These are phyloP conservation scores for Emys orbicularis DNA, from an alignment of 2,797 vertebrate species.

Conservation along the genomic window DNA sequence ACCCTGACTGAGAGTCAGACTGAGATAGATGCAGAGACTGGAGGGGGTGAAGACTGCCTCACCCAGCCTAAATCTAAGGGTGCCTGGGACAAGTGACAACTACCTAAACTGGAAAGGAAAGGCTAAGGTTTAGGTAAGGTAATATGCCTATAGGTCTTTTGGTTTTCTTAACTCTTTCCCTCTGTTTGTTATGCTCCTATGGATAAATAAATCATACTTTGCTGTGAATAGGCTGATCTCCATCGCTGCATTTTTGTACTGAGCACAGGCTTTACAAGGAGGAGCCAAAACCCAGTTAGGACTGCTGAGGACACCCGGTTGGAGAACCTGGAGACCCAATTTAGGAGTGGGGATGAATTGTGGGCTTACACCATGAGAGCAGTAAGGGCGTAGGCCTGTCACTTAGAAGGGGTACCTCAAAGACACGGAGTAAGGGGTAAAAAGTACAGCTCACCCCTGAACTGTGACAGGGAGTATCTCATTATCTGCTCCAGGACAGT, in stretches of 20 bases:
- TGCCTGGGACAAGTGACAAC: background rate
- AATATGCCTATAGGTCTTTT: no score
- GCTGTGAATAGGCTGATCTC: rapidly evolving
- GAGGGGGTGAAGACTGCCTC: background rate
- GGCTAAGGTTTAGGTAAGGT: background rate
- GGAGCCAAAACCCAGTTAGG: background rate
- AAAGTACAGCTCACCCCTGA: background rate
- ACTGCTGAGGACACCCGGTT: background rate
- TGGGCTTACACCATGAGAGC: background rate
- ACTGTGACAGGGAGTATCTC: background rate
- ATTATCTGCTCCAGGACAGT: background rate
- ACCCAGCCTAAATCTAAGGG: background rate
- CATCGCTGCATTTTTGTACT: background rate
- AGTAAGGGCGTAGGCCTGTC: background rate
- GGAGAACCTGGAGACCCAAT: background rate
- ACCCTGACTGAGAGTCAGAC: background rate
- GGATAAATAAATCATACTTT: background rate
- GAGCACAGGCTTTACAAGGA: background rate
- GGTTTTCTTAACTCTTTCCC: background rate
- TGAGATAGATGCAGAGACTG: background rate
- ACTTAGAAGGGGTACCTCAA: background rate
- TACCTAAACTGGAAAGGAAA: background rate
- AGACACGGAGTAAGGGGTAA: background rate
- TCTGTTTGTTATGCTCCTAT: background rate
- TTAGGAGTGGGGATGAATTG: background rate